These are phyloP conservation scores for Urocynchramus pylzowi DNA, from an alignment of 2,113 vertebrate species.

Conservation along the genomic window DNA sequence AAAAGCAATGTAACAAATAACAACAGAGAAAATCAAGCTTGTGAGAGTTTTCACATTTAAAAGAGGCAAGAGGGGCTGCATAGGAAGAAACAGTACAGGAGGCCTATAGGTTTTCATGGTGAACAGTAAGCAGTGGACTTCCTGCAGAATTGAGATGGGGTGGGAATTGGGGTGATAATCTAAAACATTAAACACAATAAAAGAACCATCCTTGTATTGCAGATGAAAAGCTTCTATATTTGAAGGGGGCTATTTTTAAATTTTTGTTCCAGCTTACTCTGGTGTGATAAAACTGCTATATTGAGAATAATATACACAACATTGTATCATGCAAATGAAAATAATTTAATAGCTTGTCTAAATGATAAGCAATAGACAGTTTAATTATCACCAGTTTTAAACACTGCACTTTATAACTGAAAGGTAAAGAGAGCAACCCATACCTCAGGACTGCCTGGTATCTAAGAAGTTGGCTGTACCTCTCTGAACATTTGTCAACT, in stretches of 20 bases:
- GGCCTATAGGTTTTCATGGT: not conserved
- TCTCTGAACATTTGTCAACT: not conserved
- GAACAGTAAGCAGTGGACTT: not conserved
- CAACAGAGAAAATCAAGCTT: not conserved
- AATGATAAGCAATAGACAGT: not conserved
- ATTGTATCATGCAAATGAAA: not conserved
- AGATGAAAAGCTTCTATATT: not conserved
- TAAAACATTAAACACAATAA: not conserved
- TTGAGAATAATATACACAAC: not conserved
- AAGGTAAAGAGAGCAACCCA: not conserved
- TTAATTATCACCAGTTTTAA: not conserved
- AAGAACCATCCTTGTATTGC: not conserved
- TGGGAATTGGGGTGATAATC: not conserved
- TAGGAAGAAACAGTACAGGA: not conserved
- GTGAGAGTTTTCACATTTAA: not conserved
- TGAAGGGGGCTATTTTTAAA: not conserved
- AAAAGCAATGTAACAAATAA: not conserved
- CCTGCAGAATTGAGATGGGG: not conserved
- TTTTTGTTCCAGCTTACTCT: not conserved
- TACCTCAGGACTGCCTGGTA: not conserved
- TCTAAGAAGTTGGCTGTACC: not conserved
- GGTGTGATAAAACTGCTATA: not conserved
- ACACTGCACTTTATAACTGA: not conserved
- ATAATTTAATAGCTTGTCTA: not conserved
- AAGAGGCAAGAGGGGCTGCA: not conserved